Percentiles rank a stretch among this genome's conserved stretches.
These are phyloP conservation scores for Hipparchia sbordonii DNA, from an alignment of 2,888 invertebrate genomes.

Conservation along the genomic window DNA sequence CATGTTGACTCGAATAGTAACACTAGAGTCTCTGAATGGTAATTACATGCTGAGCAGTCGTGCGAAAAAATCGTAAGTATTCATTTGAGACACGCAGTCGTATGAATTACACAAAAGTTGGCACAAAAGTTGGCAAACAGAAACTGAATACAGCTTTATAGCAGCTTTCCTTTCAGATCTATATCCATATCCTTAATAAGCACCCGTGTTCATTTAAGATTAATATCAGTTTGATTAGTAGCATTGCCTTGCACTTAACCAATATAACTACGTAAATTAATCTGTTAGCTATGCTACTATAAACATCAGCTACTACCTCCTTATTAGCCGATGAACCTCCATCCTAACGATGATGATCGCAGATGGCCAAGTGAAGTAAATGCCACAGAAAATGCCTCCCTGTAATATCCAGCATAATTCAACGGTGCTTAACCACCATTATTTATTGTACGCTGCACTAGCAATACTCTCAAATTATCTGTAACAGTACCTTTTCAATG, in stretches of 20 bases:
- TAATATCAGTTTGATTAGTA: not conserved
- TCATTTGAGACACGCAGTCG: too few species aligned
- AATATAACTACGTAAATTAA: not conserved
- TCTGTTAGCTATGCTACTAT: not conserved
- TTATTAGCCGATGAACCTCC: not conserved
- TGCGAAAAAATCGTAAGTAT: too few species aligned
- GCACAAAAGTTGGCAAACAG: too few species aligned
- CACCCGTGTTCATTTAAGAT: too few species aligned
- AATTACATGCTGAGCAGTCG: too few species aligned
- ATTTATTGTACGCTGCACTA: not conserved
- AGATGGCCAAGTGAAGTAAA: not conserved
- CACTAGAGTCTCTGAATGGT: too few species aligned
- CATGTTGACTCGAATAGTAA: too few species aligned
- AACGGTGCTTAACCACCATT: slow-evolving; percentile 1
- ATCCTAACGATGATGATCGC: slow-evolving; percentile 1
- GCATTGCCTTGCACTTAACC: not conserved
- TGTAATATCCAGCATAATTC: slow-evolving; percentile 5
- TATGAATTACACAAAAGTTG: too few species aligned
- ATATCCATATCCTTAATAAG: too few species aligned
- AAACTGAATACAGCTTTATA: too few species aligned
- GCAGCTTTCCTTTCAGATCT: too few species aligned
- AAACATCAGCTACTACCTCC: not conserved
- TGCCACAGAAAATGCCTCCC: not conserved
- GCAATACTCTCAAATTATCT: not conserved
- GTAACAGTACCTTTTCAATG: not conserved